Conservation (phyloP, 2,888 invertebrate species). For the Leptopilina myrica region DNA sequence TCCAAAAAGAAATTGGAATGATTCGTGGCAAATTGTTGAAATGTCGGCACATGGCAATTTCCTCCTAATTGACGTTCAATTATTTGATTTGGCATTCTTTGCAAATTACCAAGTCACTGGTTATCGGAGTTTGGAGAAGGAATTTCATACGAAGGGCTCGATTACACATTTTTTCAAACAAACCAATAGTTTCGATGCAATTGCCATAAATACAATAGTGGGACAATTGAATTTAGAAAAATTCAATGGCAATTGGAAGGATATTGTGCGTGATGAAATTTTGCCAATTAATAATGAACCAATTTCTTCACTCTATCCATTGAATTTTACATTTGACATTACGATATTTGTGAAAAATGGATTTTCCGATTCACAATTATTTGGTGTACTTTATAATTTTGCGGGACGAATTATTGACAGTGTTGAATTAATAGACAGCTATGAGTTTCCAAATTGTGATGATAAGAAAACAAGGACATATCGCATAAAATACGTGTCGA, state of each 20-base stretch:
- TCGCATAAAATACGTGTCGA: constrained; percentile 73
- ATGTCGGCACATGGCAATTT: constrained; percentile 79
- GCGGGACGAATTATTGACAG: constrained; percentile 70
- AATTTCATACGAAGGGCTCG: constrained; percentile 71
- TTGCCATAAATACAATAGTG: constrained; percentile 56
- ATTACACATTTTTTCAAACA: constrained; percentile 70
- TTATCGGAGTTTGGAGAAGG: constrained; percentile 74
- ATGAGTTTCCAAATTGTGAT: constrained; percentile 62
- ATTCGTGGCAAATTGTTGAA: constrained; percentile 79
- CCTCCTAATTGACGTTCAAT: constrained; percentile 72
- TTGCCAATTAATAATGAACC: constrained; percentile 2
- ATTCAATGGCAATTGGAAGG: constrained; percentile 57
- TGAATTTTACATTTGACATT: constrained; percentile 70
- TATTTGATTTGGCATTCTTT: constrained; percentile 72
- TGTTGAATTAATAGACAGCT: constrained; percentile 67
- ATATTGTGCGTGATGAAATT: constrained; percentile 42
- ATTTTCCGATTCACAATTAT: constrained; percentile 64
- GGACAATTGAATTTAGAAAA: constrained; percentile 51
- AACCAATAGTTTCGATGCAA: constrained; percentile 48
- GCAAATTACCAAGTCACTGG: constrained; percentile 77
- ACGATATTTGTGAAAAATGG: constrained; percentile 63
- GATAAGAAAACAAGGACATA: constrained; percentile 69
- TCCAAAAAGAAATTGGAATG: constrained; percentile 76
- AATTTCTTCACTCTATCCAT: constrained; percentile 59
- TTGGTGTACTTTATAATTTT: constrained; percentile 66